Conservation (phyloP, 2,113 vertebrate genomes). For the Proterorhinus semilunaris region DNA sequence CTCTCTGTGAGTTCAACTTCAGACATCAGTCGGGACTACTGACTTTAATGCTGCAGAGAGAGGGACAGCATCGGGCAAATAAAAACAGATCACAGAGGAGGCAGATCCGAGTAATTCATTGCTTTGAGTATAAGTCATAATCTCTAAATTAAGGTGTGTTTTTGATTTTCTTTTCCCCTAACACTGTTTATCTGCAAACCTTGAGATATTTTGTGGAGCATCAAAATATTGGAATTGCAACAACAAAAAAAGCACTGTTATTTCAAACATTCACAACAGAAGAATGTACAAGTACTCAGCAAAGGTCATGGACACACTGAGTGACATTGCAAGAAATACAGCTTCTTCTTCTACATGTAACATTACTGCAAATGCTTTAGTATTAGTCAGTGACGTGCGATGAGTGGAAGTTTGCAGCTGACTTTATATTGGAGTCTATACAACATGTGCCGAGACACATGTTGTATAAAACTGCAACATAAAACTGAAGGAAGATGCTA, state of each 20-base stretch:
- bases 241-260: no score
- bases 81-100: conserved; percentile 56
- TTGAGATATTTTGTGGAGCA: neutral
- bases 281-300: neutral
- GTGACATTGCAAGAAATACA: no score
- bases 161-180: neutral
- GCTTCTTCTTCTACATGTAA: no score
- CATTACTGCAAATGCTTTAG: no score
- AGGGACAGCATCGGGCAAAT: conserved; percentile 54
- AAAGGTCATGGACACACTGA: no score
- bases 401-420: no score
- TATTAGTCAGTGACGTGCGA: no score
- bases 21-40: conserved; percentile 50
- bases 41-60: conserved; percentile 24
- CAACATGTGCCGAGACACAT: no score
- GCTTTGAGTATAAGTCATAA: conserved; percentile 29
- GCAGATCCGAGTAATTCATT: conserved; percentile 37
- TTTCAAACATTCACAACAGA: no score
- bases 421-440: no score
- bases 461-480: no score
- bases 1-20: conserved; percentile 33
- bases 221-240: neutral
- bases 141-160: conserved; percentile 1
- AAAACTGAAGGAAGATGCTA: no score
- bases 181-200: neutral